A percentile compares a stretch with the other conserved stretches of the same genome.
phyloP scores from a whole-genome alignment of 2,113 vertebrate genomes.

The Phrynosoma platyrhinos region DNA sequence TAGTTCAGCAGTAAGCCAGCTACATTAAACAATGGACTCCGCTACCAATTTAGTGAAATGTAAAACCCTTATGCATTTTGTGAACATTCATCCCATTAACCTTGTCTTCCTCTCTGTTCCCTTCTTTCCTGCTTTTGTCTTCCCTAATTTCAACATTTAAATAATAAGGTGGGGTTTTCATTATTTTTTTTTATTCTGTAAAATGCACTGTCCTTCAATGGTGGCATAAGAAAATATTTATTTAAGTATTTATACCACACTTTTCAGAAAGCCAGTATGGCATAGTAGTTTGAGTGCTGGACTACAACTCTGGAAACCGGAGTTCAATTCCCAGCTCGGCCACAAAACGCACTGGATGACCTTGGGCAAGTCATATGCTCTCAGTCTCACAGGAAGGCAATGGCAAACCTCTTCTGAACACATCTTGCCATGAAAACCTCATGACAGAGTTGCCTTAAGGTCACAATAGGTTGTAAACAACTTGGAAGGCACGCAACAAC shows the following conservation, averaged over 20 bases:
- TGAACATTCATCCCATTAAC: not conserved
- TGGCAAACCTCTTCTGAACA: no score
- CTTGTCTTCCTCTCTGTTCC: not conserved
- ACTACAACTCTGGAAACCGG: no score
- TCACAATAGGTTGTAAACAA: no score
- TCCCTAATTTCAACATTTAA: not conserved
- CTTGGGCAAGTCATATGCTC: no score
- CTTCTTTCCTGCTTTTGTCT: not conserved
- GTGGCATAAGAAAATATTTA: not conserved
- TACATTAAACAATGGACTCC: not conserved
- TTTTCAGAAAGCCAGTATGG: not conserved
- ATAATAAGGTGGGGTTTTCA: not conserved
- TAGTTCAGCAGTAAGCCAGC: not conserved
- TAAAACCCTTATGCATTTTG: not conserved
- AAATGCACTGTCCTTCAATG: not conserved
- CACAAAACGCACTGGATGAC: no score
- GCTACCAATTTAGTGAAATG: accelerated
- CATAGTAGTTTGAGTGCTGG: no score
- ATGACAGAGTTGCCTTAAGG: no score
- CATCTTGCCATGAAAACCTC: no score
- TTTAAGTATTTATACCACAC: not conserved
- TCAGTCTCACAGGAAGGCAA: no score
- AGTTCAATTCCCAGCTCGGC: no score
- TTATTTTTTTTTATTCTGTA: not conserved
- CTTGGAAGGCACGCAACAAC: no score